A percentile compares a stretch with the other conserved stretches of the same genome.
Evolutionary conservation across 2,888 invertebrate genomes (phyloP).

Genomic region (Dasypogon diadema): DNA sequence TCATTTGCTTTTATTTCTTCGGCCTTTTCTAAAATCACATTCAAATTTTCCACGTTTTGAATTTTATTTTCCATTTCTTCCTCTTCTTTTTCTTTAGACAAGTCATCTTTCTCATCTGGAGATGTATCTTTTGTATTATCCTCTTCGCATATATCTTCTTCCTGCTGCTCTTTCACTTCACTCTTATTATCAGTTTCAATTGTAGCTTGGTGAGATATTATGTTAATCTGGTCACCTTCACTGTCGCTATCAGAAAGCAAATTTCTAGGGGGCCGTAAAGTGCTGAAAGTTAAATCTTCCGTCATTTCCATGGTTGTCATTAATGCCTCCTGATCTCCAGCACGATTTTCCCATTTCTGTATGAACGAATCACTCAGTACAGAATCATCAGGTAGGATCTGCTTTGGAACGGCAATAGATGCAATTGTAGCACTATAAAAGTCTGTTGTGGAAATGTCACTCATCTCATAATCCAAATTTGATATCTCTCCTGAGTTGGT

Average conservation of each 20-base stretch:
- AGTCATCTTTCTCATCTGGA: too few species aligned
- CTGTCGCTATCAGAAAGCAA: constrained; percentile 12
- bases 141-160: constrained; percentile 55
- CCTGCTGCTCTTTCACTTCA: constrained; percentile 21
- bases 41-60: too few species aligned
- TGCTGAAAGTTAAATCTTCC: constrained; percentile 1
- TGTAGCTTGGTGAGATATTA: too few species aligned
- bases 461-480: background rate
- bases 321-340: background rate
- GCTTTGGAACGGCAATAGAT: background rate
- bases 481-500: background rate
- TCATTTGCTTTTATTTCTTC: too few species aligned
- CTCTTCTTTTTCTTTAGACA: too few species aligned
- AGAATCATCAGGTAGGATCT: background rate
- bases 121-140: too few species aligned
- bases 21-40: too few species aligned
- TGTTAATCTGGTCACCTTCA: background rate
- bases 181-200: background rate
- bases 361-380: background rate
- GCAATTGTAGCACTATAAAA: background rate
- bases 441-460: background rate
- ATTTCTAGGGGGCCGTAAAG: constrained; percentile 1
- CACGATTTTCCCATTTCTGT: background rate
- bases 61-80: too few species aligned
- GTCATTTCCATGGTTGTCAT: constrained; percentile 46